Evolutionary conservation across 2,797 vertebrate genomes (phyloP).

Genomic region (Brotula barbata): DNA sequence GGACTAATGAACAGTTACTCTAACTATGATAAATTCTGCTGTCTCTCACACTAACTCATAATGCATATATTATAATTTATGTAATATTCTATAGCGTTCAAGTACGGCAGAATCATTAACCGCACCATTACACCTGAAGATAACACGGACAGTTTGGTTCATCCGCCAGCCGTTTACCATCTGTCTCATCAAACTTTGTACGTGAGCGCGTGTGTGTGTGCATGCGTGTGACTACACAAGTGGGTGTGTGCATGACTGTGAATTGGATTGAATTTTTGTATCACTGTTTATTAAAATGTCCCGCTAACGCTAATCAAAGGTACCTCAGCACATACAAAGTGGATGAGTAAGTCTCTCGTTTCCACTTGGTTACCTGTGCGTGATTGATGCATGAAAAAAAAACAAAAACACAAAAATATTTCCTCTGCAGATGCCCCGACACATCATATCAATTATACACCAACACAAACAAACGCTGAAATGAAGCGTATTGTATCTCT

Average conservation of each 20-base stretch:
- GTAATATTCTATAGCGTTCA: constrained; percentile 66
- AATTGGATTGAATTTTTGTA: background rate
- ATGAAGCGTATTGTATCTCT: constrained; percentile 11
- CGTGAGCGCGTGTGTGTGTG: background rate
- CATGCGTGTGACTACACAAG: background rate
- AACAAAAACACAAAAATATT: no score
- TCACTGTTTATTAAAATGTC: constrained; percentile 8
- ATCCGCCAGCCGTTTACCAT: constrained; percentile 73
- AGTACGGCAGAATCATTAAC: constrained; percentile 76
- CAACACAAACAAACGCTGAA: constrained; percentile 18
- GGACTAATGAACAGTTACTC: constrained; percentile 53
- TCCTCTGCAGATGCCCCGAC: constrained; percentile 35
- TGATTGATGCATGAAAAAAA: constrained; percentile 5
- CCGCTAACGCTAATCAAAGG: constrained; percentile 14
- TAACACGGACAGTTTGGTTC: constrained; percentile 75
- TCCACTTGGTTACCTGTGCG: background rate
- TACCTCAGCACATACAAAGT: constrained; percentile 1
- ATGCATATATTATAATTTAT: constrained; percentile 75
- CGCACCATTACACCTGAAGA: constrained; percentile 78
- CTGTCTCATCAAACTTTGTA: constrained; percentile 62
- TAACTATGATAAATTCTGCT: constrained; percentile 60
- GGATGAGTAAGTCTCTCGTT: background rate
- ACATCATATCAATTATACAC: constrained; percentile 28
- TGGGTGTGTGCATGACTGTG: constrained; percentile 11
- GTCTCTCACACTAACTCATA: constrained; percentile 58